Conservation (phyloP, 2,888 invertebrate species). For the Tyria jacobaeae region DNA sequence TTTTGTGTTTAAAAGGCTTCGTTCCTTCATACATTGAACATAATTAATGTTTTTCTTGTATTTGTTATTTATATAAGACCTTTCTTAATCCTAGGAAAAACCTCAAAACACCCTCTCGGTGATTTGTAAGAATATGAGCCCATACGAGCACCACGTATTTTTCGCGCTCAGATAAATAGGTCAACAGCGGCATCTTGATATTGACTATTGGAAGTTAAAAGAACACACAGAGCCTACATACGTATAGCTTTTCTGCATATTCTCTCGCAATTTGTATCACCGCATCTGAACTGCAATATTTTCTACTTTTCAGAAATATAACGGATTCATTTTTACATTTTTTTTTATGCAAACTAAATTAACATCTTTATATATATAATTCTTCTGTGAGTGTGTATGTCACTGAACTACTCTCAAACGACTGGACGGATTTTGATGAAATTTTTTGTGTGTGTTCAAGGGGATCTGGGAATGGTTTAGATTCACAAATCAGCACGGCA, state of each 20-base stretch:
- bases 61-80: neutral
- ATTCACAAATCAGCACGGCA: no score
- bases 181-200: constrained; percentile 48
- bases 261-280: constrained; percentile 8
- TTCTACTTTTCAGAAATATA: constrained; percentile 17
- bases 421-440: no score
- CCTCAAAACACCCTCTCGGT: constrained; percentile 4
- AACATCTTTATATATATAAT: no score
- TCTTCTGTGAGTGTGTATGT: no score
- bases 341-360: constrained; percentile 28
- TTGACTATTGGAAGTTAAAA: constrained; percentile 39
- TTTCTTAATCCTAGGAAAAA: neutral
- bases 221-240: constrained; percentile 25
- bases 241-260: constrained; percentile 12
- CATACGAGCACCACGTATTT: constrained; percentile 44
- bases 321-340: constrained; percentile 37
- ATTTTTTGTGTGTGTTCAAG: no score
- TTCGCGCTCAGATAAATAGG: constrained; percentile 43
- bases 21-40: no score
- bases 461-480: no score
- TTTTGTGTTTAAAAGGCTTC: neutral
- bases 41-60: neutral
- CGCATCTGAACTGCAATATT: constrained; percentile 6
- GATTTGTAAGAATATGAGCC: constrained; percentile 18
- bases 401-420: no score